Evolutionary conservation across 2,797 vertebrate species (phyloP), one percentile per base, ranked within the genome.

Genomic region (Diplodus sargus): DNA sequence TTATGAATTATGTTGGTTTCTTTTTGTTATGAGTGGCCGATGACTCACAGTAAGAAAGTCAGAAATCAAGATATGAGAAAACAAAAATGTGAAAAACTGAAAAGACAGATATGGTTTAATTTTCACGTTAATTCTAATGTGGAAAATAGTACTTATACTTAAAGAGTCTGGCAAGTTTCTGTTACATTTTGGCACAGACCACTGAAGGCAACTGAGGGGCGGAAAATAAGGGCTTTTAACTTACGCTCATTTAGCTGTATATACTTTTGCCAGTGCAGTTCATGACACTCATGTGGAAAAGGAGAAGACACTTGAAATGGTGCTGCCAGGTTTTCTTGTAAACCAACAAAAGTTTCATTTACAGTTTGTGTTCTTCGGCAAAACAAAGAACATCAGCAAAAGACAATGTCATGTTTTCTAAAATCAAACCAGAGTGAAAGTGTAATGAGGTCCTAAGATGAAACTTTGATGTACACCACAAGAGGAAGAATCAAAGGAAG

Each of bases 381-480:
- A 34, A 34, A 34, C 34, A 34, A 28, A 4, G 49, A 49, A 65
- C 15, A n/a, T 43, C n/a, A 1, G 3, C 0, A 43, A 18, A 25
- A 72, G 28, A 16, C 13, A 1, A n/a, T n/a, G n/a, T 23, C 7
- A 13, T n/a, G 7, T 45, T 52, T 45, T 4, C 20, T 51, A n/a
- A 34, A 51, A 70, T 3, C 7, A 48, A 18, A 63, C 14, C 14
- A 5, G 15, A 23, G 3, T 34, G 2, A 62, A 62, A 22, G 17
- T 10, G 2, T 14, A 49, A 60, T 47, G 34, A 28, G 3, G 12
- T 23, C 30, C 4, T 56, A 15, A 39, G 60, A 56, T 4, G 1
- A 17, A 1, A 10, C n/a, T 5, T 39, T 74, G 64, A 68, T 20
- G 47, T 18, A 16, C 28, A 53, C 61, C 74, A 78, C 51, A 54